Conservation (phyloP, 2,888 invertebrate genomes). For the Trachelus troglodyta region DNA sequence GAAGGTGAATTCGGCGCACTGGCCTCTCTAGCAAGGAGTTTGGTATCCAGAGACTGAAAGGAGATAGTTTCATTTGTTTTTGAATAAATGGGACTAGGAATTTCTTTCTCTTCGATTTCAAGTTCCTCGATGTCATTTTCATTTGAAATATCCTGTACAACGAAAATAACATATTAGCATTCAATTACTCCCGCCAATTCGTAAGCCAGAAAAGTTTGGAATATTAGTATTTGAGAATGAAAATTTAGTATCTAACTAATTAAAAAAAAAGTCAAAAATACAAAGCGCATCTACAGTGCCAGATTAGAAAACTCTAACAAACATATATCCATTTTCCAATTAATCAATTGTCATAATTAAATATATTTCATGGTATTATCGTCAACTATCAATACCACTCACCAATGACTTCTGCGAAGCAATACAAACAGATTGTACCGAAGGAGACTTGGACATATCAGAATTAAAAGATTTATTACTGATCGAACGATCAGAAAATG, state of each 20-base stretch:
- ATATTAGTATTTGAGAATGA: neutral
- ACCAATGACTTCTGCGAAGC: constrained; percentile 17
- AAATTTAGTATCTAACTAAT: neutral
- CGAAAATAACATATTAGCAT: neutral
- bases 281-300: neutral
- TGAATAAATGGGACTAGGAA: neutral
- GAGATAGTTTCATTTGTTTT: neutral
- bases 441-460: neutral
- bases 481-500: constrained; percentile 1
- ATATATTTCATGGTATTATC: neutral
- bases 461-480: neutral
- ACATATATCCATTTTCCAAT: neutral
- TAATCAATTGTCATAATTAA: neutral
- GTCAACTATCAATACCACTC: constrained; percentile 10
- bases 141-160: neutral
- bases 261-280: neutral
- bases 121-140: neutral
- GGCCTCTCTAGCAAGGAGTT: neutral
- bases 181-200: neutral
- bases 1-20: neutral
- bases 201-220: neutral
- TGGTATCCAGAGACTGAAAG: neutral
- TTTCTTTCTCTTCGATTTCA: neutral
- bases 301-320: neutral
- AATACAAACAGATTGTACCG: neutral